Evolutionary conservation across 2,797 vertebrate genomes (phyloP).

Genomic region (Periophthalmus magnuspinnatus): DNA sequence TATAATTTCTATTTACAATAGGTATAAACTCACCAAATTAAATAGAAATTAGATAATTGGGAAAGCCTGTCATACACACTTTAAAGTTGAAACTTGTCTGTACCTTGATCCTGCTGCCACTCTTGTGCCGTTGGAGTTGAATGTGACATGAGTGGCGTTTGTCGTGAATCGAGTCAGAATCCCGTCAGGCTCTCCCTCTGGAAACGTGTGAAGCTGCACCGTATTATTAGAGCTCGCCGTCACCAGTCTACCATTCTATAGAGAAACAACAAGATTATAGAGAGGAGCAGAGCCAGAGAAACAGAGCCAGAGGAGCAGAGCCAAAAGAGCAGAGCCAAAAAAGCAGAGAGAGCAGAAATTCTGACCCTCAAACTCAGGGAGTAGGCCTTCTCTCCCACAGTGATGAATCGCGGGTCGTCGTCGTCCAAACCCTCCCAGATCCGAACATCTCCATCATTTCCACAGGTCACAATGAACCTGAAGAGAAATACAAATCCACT

Average conservation of each 20-base stretch:
- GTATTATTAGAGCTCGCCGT: conserved; percentile 92
- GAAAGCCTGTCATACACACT: too few species aligned
- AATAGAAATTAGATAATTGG: too few species aligned
- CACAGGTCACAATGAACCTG: conserved; percentile 92
- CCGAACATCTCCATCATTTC: conserved; percentile 93
- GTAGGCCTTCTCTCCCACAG: conserved; percentile 91
- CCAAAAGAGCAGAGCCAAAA: too few species aligned
- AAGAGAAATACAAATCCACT: not conserved
- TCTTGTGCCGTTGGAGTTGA: conserved; percentile 81
- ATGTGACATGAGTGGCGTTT: conserved; percentile 88
- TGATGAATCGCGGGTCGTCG: conserved; percentile 93
- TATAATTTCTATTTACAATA: too few species aligned
- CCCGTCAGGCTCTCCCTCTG: conserved; percentile 90
- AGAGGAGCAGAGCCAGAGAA: too few species aligned
- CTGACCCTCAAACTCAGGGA: conserved; percentile 90
- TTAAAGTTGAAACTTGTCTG: too few species aligned
- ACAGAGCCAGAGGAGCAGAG: too few species aligned
- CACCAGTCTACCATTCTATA: conserved; percentile 81
- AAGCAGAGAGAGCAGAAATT: too few species aligned
- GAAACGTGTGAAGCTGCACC: conserved; percentile 92
- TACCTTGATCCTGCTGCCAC: conserved; percentile 93
- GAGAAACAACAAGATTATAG: not conserved
- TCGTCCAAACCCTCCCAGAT: conserved; percentile 96
- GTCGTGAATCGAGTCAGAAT: conserved; percentile 95
- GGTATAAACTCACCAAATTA: too few species aligned